phyloP scores from a whole-genome alignment of 2,888 invertebrate species.

The Callosobruchus maculatus region DNA sequence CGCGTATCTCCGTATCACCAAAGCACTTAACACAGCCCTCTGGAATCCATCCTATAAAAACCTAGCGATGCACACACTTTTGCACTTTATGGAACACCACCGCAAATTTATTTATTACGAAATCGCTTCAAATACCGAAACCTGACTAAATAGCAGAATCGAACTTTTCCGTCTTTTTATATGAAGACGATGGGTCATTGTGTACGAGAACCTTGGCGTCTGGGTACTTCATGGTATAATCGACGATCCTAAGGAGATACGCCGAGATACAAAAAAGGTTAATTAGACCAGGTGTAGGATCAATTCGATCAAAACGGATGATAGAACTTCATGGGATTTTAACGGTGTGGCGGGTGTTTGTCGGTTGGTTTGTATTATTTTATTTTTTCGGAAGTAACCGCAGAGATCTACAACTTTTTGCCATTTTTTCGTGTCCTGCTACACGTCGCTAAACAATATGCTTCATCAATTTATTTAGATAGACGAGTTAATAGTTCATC shows the following conservation, averaged over 20 bases:
- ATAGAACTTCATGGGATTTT: not conserved
- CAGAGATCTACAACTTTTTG: too few species aligned
- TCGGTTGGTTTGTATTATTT: too few species aligned
- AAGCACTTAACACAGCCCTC: not conserved
- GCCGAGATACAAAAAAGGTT: constrained; percentile 15
- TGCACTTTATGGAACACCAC: not conserved
- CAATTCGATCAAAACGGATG: not conserved
- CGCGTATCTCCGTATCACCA: not conserved
- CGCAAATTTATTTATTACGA: not conserved
- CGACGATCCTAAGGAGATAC: constrained; percentile 12
- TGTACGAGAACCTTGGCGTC: constrained; percentile 17
- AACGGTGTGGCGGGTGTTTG: not conserved
- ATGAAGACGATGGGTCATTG: constrained; percentile 16
- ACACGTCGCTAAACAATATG: too few species aligned
- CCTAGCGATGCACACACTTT: not conserved
- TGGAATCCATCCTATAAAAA: not conserved
- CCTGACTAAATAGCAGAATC: not conserved
- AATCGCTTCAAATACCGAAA: not conserved
- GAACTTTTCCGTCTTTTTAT: not conserved
- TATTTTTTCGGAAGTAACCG: too few species aligned
- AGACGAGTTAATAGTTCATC: too few species aligned
- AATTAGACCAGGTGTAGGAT: constrained; percentile 9
- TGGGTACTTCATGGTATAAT: constrained; percentile 20
- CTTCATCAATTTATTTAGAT: too few species aligned
- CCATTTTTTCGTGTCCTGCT: too few species aligned